These are phyloP conservation scores for Scatophagus argus DNA, from an alignment of 2,113 vertebrate species.

Conservation along the genomic window DNA sequence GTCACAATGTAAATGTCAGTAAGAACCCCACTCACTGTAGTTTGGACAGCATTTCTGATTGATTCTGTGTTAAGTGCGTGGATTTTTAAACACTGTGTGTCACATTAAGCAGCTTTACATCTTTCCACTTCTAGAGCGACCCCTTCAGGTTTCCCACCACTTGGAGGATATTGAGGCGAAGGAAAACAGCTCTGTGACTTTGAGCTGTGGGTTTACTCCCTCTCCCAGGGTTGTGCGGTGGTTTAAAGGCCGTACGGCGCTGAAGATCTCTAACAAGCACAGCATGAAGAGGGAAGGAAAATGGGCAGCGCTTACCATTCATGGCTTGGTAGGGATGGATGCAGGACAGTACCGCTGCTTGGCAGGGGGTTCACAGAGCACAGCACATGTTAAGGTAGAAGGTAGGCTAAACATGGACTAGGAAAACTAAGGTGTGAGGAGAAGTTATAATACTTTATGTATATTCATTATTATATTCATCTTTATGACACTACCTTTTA, in stretches of 20 bases:
- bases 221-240: slow-evolving; percentile 91
- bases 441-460: not conserved
- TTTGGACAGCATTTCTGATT: not conserved
- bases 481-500: not conserved
- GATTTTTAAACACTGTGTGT: not conserved
- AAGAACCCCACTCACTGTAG: not conserved
- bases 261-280: slow-evolving; percentile 88
- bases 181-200: slow-evolving; percentile 87
- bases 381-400: slow-evolving; percentile 87
- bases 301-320: slow-evolving; percentile 87
- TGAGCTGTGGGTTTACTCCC: slow-evolving; percentile 92
- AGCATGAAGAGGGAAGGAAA: slow-evolving; percentile 86
- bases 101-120: not conserved
- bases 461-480: not conserved
- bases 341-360: slow-evolving; percentile 90
- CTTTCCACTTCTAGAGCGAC: slow-evolving; percentile 84
- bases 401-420: slow-evolving; percentile 75
- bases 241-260: slow-evolving; percentile 88
- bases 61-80: not conserved
- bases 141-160: slow-evolving; percentile 86
- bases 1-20: not conserved
- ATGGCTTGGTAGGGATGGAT: slow-evolving; percentile 85
- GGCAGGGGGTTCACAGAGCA: slow-evolving; percentile 88
- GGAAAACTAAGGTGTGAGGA: not conserved
- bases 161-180: slow-evolving; percentile 87